phyloP scores from a whole-genome alignment of 1,140 invertebrate genomes.

The Aphelinus atriplicis region DNA sequence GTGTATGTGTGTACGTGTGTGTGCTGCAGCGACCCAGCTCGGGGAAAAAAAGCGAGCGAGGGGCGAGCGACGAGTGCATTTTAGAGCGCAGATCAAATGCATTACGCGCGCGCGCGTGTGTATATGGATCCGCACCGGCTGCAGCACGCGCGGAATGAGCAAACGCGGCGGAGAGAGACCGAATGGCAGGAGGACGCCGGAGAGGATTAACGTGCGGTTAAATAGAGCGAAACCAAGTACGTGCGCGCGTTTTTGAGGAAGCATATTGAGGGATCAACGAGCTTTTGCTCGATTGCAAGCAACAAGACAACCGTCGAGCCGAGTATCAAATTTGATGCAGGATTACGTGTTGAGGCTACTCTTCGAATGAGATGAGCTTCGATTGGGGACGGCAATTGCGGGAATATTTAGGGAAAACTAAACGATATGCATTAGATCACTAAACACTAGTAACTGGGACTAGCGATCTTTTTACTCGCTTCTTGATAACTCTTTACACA shows the following conservation, averaged over 20 bases:
- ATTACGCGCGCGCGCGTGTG: conserved; percentile 46
- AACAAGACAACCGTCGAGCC: too few species aligned
- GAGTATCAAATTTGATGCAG: conserved; percentile 34
- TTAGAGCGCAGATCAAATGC: conserved; percentile 58
- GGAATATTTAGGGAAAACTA: too few species aligned
- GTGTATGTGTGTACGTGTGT: neutral
- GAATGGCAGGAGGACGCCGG: conserved; percentile 35
- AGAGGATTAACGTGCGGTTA: conserved; percentile 37
- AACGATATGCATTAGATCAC: too few species aligned
- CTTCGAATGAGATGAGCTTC: too few species aligned
- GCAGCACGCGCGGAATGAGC: conserved; percentile 1
- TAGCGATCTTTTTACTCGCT: too few species aligned
- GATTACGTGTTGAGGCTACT: too few species aligned
- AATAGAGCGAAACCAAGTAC: conserved; percentile 35
- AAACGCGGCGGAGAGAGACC: conserved; percentile 38
- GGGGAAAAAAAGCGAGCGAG: conserved; percentile 40
- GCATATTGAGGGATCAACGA: neutral
- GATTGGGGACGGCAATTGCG: too few species aligned
- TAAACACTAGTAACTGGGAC: too few species aligned
- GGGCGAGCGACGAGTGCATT: conserved; percentile 54
- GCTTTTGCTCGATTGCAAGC: too few species aligned
- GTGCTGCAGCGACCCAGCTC: neutral
- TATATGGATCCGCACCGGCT: too few species aligned
- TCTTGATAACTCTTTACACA: too few species aligned
- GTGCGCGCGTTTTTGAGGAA: neutral